Conservation (phyloP, 2,113 vertebrate genomes). For the Rallus limicola region DNA sequence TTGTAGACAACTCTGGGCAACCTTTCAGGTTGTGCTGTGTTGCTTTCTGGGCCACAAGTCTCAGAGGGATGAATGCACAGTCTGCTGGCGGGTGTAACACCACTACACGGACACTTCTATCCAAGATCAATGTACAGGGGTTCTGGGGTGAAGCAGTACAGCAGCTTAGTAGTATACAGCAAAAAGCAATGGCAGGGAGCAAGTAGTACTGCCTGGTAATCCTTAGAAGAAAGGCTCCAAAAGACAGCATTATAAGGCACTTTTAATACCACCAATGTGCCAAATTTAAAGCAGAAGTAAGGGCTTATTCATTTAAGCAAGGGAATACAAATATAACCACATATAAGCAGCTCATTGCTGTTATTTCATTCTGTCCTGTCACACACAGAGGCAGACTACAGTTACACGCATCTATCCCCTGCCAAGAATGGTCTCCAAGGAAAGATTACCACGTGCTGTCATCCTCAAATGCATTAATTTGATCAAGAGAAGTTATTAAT, state of each 20-base stretch:
- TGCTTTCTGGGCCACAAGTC: neutral
- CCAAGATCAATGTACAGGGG: neutral
- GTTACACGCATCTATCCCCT: neutral
- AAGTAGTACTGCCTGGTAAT: neutral
- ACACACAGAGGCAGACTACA: neutral
- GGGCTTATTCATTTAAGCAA: neutral
- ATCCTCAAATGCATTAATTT: constrained; percentile 9
- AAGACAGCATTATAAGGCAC: neutral
- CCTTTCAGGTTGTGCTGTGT: neutral
- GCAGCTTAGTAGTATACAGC: neutral
- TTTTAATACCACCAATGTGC: neutral
- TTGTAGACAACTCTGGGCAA: neutral
- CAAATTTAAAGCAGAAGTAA: neutral
- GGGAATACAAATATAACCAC: neutral
- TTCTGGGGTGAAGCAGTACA: neutral
- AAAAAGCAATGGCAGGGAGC: neutral
- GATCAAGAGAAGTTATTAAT: constrained; percentile 31
- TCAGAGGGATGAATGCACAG: neutral
- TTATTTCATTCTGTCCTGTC: neutral
- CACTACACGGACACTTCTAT: neutral
- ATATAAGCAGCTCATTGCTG: neutral
- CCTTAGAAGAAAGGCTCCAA: neutral
- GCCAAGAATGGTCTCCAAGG: constrained; percentile 19
- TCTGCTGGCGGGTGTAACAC: neutral
- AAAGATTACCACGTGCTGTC: neutral